Evolutionary conservation across 2,888 invertebrate genomes (phyloP), one percentile per base, ranked within the genome.

Genomic region (Halictus ligatus): DNA sequence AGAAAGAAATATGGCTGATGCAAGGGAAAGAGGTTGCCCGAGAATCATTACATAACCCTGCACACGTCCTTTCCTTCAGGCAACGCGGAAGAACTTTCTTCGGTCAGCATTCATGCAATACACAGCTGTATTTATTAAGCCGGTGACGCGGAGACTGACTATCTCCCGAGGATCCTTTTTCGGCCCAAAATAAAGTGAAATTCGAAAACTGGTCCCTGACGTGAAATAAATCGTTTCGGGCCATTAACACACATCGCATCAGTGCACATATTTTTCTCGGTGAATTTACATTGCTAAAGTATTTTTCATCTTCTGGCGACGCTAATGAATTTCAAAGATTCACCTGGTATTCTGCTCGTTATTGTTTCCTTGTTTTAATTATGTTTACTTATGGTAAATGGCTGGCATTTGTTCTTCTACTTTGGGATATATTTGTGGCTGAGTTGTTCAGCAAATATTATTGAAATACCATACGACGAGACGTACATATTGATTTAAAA

Each of bases 51-150:
- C 85, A 88, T 88, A 92, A 92, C 85, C 75, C 40, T 75, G 67
- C 78, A 78, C 40, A n/a, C 64, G 35, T 76, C 73, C 76, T 25
- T 64, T 67, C 48, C 71, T 82, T 64, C 64, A 75, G 58, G 25
- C 75, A 87, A 92, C 92, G 90, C 92, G 94, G 93, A 93, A 93
- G 89, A 92, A 94, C 94, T 93, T 94, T 94, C 94, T 92, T 94
- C 90, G 81, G 74, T n/a, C 77, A 40, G 83, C 81, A 83, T 88
- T 89, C 89, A 86, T 84, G 90, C 90, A 90, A 87, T 88, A 81
- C 80, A 83, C 81, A 85, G 83, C 84, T 81, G 76, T 71, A 80
- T 80, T 74, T 43, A 79, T 80, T 79, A 77, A 80, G 80, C 80
- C 60, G 48, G 35, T 73, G 48, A 35, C n/a, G 35, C 29, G 18